Evolutionary conservation across 2,113 vertebrate species (phyloP).

Genomic region (Stegostoma tigrinum): DNA sequence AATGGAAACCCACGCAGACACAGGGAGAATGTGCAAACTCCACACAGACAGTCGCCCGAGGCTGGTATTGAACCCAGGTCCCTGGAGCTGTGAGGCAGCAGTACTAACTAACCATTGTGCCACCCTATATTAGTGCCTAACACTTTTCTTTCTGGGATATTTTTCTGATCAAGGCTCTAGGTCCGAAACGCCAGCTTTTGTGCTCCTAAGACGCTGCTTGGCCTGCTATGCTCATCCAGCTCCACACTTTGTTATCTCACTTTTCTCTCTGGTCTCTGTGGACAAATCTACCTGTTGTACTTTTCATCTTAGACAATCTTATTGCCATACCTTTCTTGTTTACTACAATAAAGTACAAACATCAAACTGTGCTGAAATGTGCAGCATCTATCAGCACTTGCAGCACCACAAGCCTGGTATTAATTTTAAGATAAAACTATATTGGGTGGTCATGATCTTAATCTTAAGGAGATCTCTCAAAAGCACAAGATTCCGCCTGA

Average conservation of each 20-base stretch:
- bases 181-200: too few species aligned
- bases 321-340: neutral
- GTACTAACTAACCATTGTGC: too few species aligned
- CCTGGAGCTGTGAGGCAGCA: too few species aligned
- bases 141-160: neutral
- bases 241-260: too few species aligned
- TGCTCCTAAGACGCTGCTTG: too few species aligned
- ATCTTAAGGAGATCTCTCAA: neutral
- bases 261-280: neutral
- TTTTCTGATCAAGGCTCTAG: too few species aligned
- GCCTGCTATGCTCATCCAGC: too few species aligned
- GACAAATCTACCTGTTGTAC: neutral
- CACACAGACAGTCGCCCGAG: too few species aligned
- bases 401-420: neutral
- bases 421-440: neutral
- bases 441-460: neutral
- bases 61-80: too few species aligned
- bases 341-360: neutral
- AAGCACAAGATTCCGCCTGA: neutral
- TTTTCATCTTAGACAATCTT: neutral
- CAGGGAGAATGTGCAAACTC: too few species aligned
- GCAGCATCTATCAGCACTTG: neutral
- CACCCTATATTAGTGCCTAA: too few species aligned
- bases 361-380: neutral
- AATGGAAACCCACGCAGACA: too few species aligned